phyloP scores from a whole-genome alignment of 2,113 vertebrate species.

The Phalacrocorax brasilianus region DNA sequence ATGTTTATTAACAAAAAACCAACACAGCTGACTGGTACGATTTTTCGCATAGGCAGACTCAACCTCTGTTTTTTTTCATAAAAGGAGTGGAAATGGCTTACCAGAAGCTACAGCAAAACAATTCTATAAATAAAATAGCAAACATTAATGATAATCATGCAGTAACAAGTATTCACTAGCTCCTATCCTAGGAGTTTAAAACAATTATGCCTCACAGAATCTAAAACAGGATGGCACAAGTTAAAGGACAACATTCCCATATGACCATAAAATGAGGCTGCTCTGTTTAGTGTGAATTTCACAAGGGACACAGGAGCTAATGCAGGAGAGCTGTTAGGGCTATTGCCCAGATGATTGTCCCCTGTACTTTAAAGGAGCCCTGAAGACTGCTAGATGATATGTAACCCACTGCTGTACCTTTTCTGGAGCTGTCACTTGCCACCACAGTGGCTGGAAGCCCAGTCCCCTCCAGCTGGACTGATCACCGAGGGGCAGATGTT shows the following conservation, averaged over 20 bases:
- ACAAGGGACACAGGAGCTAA: background rate
- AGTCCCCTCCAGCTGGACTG: background rate
- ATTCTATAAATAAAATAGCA: background rate
- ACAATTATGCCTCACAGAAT: background rate
- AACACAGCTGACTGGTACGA: background rate
- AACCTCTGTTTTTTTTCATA: background rate
- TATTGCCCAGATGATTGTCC: accelerated
- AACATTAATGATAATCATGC: background rate
- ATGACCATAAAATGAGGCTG: background rate
- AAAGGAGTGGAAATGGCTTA: background rate
- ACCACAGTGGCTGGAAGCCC: background rate
- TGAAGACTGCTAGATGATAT: background rate
- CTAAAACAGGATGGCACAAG: background rate
- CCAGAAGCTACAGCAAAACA: background rate
- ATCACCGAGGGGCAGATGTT: background rate
- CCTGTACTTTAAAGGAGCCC: background rate
- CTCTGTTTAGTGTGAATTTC: background rate
- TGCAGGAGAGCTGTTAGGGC: background rate
- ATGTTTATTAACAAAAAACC: conserved; percentile 13
- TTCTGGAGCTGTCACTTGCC: background rate
- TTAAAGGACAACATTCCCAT: background rate
- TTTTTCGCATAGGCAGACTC: background rate
- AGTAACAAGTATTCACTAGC: background rate
- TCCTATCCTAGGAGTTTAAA: background rate
- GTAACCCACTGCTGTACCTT: background rate